Percentiles rank a stretch among this genome's conserved stretches.
Conservation (phyloP, 2,888 invertebrate species). For the Agonopterix heracliana region DNA sequence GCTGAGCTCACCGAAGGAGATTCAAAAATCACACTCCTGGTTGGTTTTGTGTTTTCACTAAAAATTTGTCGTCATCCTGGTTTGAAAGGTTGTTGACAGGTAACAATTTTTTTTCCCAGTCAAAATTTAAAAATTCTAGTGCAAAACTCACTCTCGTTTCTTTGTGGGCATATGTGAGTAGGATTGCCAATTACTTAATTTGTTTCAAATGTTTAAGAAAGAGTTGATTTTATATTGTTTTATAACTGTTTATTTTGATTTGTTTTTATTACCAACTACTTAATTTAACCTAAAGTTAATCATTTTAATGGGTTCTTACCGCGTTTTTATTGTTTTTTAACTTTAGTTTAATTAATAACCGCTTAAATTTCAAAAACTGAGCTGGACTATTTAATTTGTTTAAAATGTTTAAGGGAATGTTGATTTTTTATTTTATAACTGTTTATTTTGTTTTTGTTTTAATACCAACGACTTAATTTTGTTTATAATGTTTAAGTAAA, state of each 20-base stretch:
- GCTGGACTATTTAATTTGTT: no score
- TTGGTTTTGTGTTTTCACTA: neutral
- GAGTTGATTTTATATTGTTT: neutral
- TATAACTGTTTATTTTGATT: neutral
- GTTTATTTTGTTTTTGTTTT: neutral
- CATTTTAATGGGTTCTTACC: neutral
- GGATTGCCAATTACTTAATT: no score
- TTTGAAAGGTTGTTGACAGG: neutral
- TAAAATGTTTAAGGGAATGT: neutral
- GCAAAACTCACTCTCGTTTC: no score
- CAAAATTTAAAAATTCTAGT: neutral
- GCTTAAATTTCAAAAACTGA: no score
- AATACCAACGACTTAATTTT: neutral
- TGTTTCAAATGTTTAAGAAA: no score
- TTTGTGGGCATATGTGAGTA: no score
- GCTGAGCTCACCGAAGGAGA: no score
- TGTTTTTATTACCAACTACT: neutral
- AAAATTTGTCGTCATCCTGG: neutral
- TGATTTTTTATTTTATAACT: neutral
- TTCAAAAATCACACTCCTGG: no score
- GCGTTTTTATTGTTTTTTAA: neutral
- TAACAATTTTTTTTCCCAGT: neutral
- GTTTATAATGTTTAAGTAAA: neutral
- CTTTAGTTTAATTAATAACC: neutral
- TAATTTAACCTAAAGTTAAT: no score